A percentile compares a stretch with the other conserved stretches of the same genome.
Evolutionary conservation across 2,888 invertebrate species (phyloP).

Genomic region (Caenorhabditis plicata): DNA sequence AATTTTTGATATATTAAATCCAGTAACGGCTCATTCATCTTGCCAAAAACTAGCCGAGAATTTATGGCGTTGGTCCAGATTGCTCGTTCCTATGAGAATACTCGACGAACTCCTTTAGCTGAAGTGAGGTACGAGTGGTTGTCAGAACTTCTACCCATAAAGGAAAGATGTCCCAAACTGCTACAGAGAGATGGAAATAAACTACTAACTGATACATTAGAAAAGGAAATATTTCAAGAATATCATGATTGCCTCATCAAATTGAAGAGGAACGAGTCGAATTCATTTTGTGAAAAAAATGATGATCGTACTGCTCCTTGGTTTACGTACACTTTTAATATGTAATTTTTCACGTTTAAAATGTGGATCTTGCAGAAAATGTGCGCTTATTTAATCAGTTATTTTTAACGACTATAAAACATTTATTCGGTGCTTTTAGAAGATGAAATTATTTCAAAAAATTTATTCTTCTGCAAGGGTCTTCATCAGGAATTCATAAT

Average conservation of each 20-base stretch:
- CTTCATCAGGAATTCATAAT: slow-evolving; percentile 2
- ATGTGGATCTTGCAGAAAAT: slow-evolving; percentile 4
- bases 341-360: slow-evolving; percentile 1
- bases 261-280: background rate
- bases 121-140: too few species aligned
- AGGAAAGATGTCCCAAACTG: too few species aligned
- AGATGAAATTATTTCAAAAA: too few species aligned
- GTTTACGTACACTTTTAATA: slow-evolving; percentile 2
- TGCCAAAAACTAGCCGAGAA: background rate
- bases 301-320: slow-evolving; percentile 1
- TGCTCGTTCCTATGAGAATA: background rate
- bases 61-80: background rate
- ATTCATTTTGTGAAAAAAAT: background rate
- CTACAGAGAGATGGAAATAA: background rate
- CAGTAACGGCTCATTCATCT: background rate
- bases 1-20: too few species aligned
- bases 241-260: background rate
- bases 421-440: background rate
- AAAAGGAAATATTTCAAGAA: background rate
- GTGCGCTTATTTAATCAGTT: slow-evolving; percentile 4
- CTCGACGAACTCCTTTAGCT: background rate
- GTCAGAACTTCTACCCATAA: too few species aligned
- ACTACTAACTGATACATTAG: background rate
- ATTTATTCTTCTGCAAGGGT: too few species aligned
- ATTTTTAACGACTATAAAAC: slow-evolving; percentile 1